These are phyloP conservation scores for Verasper variegatus DNA, from an alignment of 2,113 vertebrate genomes.

Conservation along the genomic window DNA sequence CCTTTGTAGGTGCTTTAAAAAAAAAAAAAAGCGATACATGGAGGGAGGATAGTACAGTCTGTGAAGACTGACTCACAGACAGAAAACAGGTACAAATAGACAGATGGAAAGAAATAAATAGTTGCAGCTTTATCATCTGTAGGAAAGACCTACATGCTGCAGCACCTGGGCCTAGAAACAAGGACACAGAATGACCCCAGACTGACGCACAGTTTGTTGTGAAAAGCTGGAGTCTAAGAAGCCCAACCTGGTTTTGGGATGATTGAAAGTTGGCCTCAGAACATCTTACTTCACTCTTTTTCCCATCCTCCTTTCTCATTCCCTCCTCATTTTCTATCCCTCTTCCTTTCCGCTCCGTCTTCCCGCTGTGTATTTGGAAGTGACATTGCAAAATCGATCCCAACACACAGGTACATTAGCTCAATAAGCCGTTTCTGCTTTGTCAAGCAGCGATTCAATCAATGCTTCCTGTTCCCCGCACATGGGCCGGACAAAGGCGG, in stretches of 20 bases:
- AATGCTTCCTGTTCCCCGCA: conserved; percentile 70
- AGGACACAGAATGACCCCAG: neutral
- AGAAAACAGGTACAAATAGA: neutral
- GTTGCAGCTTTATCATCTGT: conserved; percentile 12
- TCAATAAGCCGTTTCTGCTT: conserved; percentile 83
- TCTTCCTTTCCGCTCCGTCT: conserved; percentile 29
- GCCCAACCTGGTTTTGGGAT: neutral
- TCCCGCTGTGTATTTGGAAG: conserved; percentile 62
- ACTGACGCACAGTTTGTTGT: neutral
- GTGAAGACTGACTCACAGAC: neutral
- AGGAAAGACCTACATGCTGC: conserved; percentile 1
- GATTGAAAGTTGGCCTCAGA: neutral
- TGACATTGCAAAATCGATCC: conserved; percentile 79
- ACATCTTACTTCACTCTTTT: neutral
- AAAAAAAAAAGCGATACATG: too few relatives aligned
- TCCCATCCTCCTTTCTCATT: neutral
- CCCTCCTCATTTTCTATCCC: neutral
- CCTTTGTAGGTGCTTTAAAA: too few relatives aligned
- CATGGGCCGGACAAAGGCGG: conserved; percentile 64
- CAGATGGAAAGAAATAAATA: conserved; percentile 18
- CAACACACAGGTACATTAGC: conserved; percentile 78
- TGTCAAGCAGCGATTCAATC: conserved; percentile 82
- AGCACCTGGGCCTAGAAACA: conserved; percentile 7
- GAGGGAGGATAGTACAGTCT: too few relatives aligned
- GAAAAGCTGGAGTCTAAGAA: neutral